Evolutionary conservation across 2,797 vertebrate species (phyloP).

Genomic region (Ctenopoma kingsleyae): DNA sequence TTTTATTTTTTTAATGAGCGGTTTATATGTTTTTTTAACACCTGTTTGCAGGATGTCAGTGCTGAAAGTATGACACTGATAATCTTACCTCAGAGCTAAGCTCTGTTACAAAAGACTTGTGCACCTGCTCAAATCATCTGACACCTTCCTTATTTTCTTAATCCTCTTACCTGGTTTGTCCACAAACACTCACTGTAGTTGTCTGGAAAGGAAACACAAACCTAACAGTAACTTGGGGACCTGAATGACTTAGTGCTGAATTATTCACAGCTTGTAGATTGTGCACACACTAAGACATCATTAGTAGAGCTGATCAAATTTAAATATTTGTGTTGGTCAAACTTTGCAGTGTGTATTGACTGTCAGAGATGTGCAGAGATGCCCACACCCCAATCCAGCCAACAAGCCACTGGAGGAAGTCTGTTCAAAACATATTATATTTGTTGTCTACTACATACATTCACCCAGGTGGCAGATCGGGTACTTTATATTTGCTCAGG

Average conservation of each 20-base stretch:
- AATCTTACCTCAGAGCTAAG: slow-evolving; percentile 3
- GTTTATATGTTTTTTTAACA: background rate
- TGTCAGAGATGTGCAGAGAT: slow-evolving; percentile 3
- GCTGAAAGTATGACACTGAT: background rate
- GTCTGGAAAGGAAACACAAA: slow-evolving; percentile 2
- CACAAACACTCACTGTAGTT: slow-evolving; percentile 17
- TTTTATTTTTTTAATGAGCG: background rate
- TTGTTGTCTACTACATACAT: slow-evolving; percentile 30
- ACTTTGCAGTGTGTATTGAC: slow-evolving; percentile 5
- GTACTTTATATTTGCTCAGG: slow-evolving; percentile 44
- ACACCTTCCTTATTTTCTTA: slow-evolving; percentile 10
- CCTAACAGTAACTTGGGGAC: background rate
- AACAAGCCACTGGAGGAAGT: background rate
- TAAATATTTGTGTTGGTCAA: slow-evolving; percentile 32
- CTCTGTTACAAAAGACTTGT: slow-evolving; percentile 21
- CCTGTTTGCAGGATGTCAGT: background rate
- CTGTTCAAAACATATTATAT: slow-evolving; percentile 18
- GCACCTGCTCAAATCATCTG: slow-evolving; percentile 27
- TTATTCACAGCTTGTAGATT: slow-evolving; percentile 29
- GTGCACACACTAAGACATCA: slow-evolving; percentile 14
- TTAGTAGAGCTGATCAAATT: slow-evolving; percentile 26
- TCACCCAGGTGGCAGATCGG: slow-evolving; percentile 9
- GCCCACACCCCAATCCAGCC: background rate
- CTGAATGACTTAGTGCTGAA: slow-evolving; percentile 27
- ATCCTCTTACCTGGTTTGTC: slow-evolving; percentile 37